phyloP scores from a whole-genome alignment of 2,888 invertebrate species.

The Himalopsyche kuldschensis region DNA sequence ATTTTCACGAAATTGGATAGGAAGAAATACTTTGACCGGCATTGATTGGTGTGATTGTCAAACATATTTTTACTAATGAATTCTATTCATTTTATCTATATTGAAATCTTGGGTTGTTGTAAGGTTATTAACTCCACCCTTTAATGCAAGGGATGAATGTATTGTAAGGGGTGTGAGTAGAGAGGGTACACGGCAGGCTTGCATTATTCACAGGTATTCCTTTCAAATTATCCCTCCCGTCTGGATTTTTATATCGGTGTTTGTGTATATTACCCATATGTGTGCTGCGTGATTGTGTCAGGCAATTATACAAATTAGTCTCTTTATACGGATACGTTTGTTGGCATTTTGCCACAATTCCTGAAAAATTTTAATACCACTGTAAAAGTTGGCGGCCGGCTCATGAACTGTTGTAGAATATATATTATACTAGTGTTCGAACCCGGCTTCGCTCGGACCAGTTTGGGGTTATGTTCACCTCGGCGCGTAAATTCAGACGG shows the following conservation, averaged over 20 bases:
- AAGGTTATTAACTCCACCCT: background rate
- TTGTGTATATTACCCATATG: background rate
- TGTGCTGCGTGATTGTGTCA: background rate
- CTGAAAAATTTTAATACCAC: background rate
- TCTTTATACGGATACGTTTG: background rate
- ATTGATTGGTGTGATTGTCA: too few relatives aligned
- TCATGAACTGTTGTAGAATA: background rate
- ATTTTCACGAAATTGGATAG: too few relatives aligned
- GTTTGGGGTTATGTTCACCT: too few relatives aligned
- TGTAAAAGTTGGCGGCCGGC: too few relatives aligned
- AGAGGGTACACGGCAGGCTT: background rate
- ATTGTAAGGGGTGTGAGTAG: background rate
- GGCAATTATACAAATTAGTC: background rate
- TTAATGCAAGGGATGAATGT: background rate
- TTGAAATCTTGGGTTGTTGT: too few relatives aligned
- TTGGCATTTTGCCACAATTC: background rate
- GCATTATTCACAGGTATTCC: slow-evolving; percentile 18
- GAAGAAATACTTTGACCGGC: too few relatives aligned
- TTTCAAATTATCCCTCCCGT: slow-evolving; percentile 10
- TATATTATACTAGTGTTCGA: background rate
- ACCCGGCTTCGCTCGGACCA: too few relatives aligned
- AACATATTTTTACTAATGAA: too few relatives aligned
- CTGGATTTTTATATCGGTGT: background rate
- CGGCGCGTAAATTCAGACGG: too few relatives aligned
- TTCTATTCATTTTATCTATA: too few relatives aligned